Base-by-base conservation (phyloP, 2,888 invertebrate species). In the Augochlorella aurata region DNA sequence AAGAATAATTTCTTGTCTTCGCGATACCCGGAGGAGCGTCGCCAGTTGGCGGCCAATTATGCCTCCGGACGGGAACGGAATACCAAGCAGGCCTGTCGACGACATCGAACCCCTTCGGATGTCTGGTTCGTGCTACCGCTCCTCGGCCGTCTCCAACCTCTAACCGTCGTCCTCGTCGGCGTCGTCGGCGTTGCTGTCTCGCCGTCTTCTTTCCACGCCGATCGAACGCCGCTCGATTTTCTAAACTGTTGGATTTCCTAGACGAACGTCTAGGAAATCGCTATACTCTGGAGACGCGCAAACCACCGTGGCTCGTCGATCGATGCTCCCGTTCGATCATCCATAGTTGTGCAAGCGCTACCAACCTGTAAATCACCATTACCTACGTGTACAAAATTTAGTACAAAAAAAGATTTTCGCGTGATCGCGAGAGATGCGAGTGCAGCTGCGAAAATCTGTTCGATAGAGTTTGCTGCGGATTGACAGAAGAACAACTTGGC, bases 1-100 rank as follows among this genome's bases (percentile, higher is more conserved):
- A 93, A 93, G 93, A 93, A 93, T 93, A 93, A 93, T 93, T 93
- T 93, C 93, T 93, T 93, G 93, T 92, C 92, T 90, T 90, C 79
- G 91, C 91, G 91, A 92, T 91, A 91, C 90, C 88, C 90, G 88
- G 87, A 89, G 90, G 90, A 89, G 89, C 91, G 90, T 90, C 90
- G 91, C 88, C 91, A 90, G 93, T 93, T 93, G 92, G 92, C 93
- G 92, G 92, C 93, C 93, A 93, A 93, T 93, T 93, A 93, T 93
- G 91, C 92, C 90, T 85, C 77, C 86, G 89, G 89, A 93, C 93
- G 92, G 88, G 90, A 89, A 88, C 91, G 90, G 93, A 93, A 93
- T 93, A 93, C 91, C 92, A 93, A 93, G 89, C 91, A 92, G 91
- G 88, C 86, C 90, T 85, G 88, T 85, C 83, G 77, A 86, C 88